Base-by-base conservation (phyloP, 2,797 vertebrate species). In the Hoplostethus mediterraneus region DNA sequence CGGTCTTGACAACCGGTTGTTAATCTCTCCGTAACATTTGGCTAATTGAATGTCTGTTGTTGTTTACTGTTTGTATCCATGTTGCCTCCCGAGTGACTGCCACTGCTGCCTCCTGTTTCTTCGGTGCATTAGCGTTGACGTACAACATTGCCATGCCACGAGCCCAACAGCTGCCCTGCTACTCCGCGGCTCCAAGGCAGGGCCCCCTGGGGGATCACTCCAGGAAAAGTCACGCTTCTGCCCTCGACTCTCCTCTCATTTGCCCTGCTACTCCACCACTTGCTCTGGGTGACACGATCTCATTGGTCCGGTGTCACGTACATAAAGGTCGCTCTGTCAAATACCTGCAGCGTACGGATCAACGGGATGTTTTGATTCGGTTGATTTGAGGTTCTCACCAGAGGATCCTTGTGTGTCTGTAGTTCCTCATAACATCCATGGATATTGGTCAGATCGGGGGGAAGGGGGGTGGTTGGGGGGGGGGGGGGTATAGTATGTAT, bases 31-130 rank as follows among this genome's bases (percentile, higher is more conserved):
- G 56, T 78, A 84, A 83, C 84, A 78, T 84, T 91, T 75, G 87
- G 72, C 81, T 91, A 91, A 92, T 92, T 92, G 90, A 93, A 90
- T 87, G 89, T 91, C 82, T 85, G 87, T 88, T 88, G 87, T 81
- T 90, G 90, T 90, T 91, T 89, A 85, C 75, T 82, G 78, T 85
- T 81, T 82, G 75, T 76, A 82, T 82, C 77, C 71, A 21, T 76
- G 81, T 86, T 36, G 63, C 63, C 75, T 71, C 75, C 73, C 57
- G 52, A 84, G 84, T 81, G 78, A 72, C 79, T 60, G 4, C 62
- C 67, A 30, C 72, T 9, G 31, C 67, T 67, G 71, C 73, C 85
- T 72, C 77, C 82, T 74, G 78, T 75, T 73, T 83, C 67, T 77
- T 60, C n/a, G 67, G 77, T 79, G 85, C 84, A 87, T 93, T 91